phyloP scores from a whole-genome alignment of 2,113 vertebrate species.

The Neodontobutis hainanensis region DNA sequence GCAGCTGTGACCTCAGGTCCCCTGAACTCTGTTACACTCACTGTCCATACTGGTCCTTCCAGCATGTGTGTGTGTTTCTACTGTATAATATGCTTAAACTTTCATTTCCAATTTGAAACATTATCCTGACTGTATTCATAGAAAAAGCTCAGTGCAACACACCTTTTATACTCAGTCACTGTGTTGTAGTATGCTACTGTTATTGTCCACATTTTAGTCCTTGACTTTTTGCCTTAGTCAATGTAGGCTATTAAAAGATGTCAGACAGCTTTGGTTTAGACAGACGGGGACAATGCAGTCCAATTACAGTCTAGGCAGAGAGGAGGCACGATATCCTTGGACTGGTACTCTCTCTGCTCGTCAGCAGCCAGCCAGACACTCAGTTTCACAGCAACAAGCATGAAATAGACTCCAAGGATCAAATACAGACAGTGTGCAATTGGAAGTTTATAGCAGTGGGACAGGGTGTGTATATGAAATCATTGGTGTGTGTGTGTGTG shows the following conservation, averaged over 20 bases:
- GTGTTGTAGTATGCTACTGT: constrained; percentile 16
- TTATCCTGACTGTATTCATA: neutral
- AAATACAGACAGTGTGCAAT: constrained; percentile 47
- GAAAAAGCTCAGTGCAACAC: constrained; percentile 8
- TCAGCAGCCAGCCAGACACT: constrained; percentile 54
- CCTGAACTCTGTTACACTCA: constrained; percentile 64
- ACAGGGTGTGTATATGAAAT: constrained; percentile 55
- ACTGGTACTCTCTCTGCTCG: constrained; percentile 28
- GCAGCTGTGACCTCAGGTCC: constrained; percentile 75
- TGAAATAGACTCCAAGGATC: constrained; percentile 66
- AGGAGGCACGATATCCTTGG: constrained; percentile 38
- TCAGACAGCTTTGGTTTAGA: constrained; percentile 39
- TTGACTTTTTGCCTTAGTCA: constrained; percentile 20
- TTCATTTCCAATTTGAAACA: constrained; percentile 7
- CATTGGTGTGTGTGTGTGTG: constrained; percentile 40
- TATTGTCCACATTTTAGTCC: constrained; percentile 39
- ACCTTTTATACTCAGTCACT: constrained; percentile 2
- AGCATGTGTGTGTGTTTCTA: constrained; percentile 7
- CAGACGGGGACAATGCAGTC: constrained; percentile 46
- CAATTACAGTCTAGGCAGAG: constrained; percentile 50
- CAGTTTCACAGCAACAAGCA: constrained; percentile 67
- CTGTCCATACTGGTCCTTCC: constrained; percentile 49
- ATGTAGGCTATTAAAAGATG: constrained; percentile 29
- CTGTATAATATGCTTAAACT: constrained; percentile 23
- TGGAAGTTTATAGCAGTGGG: constrained; percentile 44